A percentile compares a stretch with the other conserved stretches of the same genome.
These are phyloP conservation scores for Kryptolebias marmoratus DNA, from an alignment of 2,113 vertebrate genomes.

Conservation along the genomic window DNA sequence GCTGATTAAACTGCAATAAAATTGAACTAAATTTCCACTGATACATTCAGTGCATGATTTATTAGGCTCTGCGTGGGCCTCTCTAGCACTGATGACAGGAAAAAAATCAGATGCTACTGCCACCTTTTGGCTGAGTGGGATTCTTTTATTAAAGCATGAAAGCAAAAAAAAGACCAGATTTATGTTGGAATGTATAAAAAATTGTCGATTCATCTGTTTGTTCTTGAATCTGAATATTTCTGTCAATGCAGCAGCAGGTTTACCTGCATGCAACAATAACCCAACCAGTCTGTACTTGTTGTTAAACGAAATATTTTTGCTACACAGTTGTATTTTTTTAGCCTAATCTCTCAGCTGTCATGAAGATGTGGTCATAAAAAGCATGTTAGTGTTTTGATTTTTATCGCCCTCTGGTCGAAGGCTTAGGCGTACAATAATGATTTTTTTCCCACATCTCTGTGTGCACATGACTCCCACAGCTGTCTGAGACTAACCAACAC, in stretches of 20 bases:
- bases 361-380: too few relatives aligned
- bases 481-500: too few relatives aligned
- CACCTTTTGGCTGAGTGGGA: slow-evolving; percentile 60
- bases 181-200: background rate
- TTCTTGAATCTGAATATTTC: background rate
- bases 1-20: slow-evolving; percentile 80
- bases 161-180: background rate
- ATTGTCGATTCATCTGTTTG: background rate
- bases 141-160: background rate
- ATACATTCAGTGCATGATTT: slow-evolving; percentile 73
- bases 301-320: too few relatives aligned
- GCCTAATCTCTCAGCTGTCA: background rate
- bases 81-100: slow-evolving; percentile 1
- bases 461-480: too few relatives aligned
- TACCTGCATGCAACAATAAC: too few relatives aligned
- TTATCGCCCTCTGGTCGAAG: too few relatives aligned
- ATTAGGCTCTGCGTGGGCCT: slow-evolving; percentile 44
- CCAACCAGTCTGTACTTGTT: too few relatives aligned
- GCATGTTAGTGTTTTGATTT: too few relatives aligned
- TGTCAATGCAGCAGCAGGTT: background rate
- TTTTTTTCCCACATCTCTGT: too few relatives aligned
- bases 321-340: background rate
- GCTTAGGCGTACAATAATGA: too few relatives aligned
- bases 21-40: slow-evolving; percentile 71
- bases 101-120: slow-evolving; percentile 63